phyloP scores from a whole-genome alignment of 2,113 vertebrate genomes.

The Anolis carolinensis region DNA sequence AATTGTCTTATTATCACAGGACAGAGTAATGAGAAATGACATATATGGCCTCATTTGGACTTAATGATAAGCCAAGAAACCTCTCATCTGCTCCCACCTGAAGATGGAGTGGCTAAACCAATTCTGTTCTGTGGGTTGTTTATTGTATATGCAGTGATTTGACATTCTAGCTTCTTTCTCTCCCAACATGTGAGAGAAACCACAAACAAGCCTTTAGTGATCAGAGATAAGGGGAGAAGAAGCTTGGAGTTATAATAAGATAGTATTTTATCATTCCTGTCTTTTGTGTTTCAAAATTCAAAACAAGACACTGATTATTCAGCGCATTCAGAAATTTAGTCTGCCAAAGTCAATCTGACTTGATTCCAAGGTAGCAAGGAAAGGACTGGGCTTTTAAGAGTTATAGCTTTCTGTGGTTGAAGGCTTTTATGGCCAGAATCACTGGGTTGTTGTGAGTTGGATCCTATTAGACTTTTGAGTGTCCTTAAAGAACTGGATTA shows the following conservation, averaged over 20 bases:
- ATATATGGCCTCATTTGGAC: background rate
- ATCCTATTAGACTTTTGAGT: too few relatives aligned
- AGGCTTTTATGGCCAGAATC: too few relatives aligned
- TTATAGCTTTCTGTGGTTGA: too few relatives aligned
- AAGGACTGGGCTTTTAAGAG: background rate
- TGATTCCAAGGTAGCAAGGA: background rate
- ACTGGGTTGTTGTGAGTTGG: too few relatives aligned
- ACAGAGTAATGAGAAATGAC: background rate
- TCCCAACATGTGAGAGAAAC: background rate
- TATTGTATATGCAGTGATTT: background rate
- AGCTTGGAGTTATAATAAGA: too few relatives aligned
- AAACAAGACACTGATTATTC: background rate
- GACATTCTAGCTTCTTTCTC: background rate
- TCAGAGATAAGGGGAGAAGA: background rate
- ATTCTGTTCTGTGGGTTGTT: background rate
- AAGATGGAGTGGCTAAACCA: too few relatives aligned
- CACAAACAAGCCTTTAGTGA: background rate
- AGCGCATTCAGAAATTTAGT: too few relatives aligned
- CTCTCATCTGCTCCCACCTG: too few relatives aligned
- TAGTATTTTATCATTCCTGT: too few relatives aligned
- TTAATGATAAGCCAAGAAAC: background rate
- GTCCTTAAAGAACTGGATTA: too few relatives aligned
- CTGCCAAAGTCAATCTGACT: background rate
- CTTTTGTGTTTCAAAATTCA: background rate
- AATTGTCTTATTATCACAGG: background rate